phyloP scores from a whole-genome alignment of 30 jellyfish, hydroid and myxozoan genomes.

The Morbakka virulenta region DNA sequence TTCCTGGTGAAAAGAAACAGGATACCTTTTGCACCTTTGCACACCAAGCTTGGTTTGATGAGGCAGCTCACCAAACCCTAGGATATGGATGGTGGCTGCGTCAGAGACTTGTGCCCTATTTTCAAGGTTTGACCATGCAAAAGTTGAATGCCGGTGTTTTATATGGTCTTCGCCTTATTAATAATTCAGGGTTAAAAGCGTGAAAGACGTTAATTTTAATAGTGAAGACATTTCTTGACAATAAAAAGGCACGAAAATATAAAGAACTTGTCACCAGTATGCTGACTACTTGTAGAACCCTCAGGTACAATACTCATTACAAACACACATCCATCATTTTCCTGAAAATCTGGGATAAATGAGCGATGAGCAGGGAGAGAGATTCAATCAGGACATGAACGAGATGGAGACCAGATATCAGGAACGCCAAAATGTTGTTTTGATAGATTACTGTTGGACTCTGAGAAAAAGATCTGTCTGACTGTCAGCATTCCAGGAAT shows the following conservation, averaged over 20 bases:
- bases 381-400: constrained; percentile 13
- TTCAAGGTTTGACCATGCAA: background rate
- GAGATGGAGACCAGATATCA: constrained; percentile 12
- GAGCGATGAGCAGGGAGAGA: background rate
- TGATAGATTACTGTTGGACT: background rate
- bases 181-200: background rate
- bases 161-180: background rate
- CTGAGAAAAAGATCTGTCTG: background rate
- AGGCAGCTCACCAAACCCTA: no score
- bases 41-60: no score
- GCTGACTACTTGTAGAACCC: background rate
- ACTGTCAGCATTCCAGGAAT: background rate
- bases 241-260: background rate
- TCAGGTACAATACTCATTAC: background rate
- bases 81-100: no score
- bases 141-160: background rate
- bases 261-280: background rate
- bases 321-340: constrained; percentile 1
- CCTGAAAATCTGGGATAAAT: constrained; percentile 15
- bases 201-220: background rate
- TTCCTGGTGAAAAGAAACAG: no score
- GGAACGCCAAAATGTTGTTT: background rate
- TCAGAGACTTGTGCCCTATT: background rate
- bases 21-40: no score
- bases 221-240: background rate